A percentile compares a stretch with the other conserved stretches of the same genome.
Conservation (phyloP, 2,888 invertebrate genomes). For the Dryobota labecula region DNA sequence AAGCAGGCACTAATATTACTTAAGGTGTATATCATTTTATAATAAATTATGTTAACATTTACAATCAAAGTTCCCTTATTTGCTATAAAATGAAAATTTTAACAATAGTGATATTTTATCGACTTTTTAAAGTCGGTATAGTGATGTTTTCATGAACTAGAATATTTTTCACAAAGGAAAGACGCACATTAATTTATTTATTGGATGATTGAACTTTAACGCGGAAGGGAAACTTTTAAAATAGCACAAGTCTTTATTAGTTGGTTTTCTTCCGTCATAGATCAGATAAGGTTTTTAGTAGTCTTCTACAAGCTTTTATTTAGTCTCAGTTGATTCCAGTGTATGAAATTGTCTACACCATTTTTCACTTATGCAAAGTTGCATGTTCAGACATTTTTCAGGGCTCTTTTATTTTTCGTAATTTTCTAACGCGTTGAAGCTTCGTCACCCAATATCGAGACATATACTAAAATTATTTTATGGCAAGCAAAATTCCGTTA, state of each 20-base stretch:
- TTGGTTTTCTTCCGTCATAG: neutral
- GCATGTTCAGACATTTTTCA: neutral
- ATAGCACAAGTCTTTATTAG: neutral
- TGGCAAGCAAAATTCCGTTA: constrained; percentile 86
- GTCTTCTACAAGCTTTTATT: neutral
- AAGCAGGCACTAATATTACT: constrained; percentile 90
- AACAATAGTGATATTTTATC: constrained; percentile 77
- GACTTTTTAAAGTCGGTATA: constrained; percentile 68
- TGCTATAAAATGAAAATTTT: constrained; percentile 83
- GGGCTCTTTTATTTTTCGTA: neutral
- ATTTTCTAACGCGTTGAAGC: constrained; percentile 53
- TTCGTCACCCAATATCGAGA: constrained; percentile 61
- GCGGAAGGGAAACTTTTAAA: constrained; percentile 12
- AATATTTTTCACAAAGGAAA: constrained; percentile 69
- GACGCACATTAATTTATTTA: constrained; percentile 58
- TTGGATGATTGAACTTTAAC: constrained; percentile 63
- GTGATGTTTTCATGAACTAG: constrained; percentile 81
- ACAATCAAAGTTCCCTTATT: constrained; percentile 84
- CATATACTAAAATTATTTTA: constrained; percentile 79
- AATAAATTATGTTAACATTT: constrained; percentile 90
- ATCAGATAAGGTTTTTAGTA: neutral
- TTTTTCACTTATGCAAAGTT: neutral
- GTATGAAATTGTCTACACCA: neutral
- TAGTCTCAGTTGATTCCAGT: neutral
- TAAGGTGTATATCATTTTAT: constrained; percentile 87